phyloP scores from a whole-genome alignment of 2,888 invertebrate species.

The Eristalis pertinax region DNA sequence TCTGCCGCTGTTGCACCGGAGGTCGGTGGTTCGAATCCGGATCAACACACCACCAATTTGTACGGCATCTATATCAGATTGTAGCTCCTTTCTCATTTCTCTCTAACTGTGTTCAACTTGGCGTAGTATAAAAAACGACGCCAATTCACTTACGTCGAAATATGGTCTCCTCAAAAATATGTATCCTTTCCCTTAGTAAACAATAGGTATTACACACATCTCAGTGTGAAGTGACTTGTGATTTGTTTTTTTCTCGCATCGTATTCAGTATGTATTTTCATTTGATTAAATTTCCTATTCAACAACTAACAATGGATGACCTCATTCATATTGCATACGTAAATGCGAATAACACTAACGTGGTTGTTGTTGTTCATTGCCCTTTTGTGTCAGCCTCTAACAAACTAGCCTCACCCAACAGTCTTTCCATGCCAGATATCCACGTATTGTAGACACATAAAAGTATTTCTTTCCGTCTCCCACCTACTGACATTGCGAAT shows the following conservation, averaged over 20 bases:
- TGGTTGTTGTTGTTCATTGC: constrained; percentile 69
- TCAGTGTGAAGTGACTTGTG: no score
- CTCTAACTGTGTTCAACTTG: no score
- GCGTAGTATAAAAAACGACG: no score
- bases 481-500: constrained; percentile 68
- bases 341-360: constrained; percentile 37
- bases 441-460: constrained; percentile 3
- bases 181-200: no score
- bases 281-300: constrained; percentile 49
- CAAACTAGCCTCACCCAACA: constrained; percentile 68
- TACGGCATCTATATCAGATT: no score
- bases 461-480: constrained; percentile 61
- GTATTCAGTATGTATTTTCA: constrained; percentile 7
- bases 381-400: constrained; percentile 71
- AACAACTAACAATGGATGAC: constrained; percentile 48
- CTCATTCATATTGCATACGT: constrained; percentile 59
- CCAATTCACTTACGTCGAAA: no score
- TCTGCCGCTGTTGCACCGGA: no score
- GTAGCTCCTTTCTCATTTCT: no score
- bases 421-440: constrained; percentile 43
- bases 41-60: no score
- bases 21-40: no score
- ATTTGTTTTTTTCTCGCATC: background rate
- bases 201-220: no score
- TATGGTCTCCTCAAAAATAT: no score